Evolutionary conservation across 2,888 invertebrate species (phyloP), one percentile per base, ranked within the genome.

Genomic region (Trichacis sp.): DNA sequence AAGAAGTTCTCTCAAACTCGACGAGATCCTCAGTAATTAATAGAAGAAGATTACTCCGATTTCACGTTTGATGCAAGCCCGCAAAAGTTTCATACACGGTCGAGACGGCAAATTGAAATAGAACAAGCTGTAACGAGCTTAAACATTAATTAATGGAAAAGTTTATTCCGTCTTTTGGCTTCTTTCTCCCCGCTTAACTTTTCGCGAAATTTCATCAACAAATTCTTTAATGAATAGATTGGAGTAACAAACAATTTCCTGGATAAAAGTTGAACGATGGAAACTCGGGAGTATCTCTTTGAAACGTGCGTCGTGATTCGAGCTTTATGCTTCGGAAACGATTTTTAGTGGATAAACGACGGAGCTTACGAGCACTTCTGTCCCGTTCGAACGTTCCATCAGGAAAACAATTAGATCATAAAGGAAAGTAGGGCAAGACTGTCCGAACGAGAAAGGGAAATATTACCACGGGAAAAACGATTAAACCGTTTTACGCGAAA

Each of bases 361-460:
- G 46, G 46, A 38, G 36, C 15, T 33, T 51, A 24, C 33, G 43
- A 14, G 19, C 42, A 36, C 19, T 29, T 20, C 47, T 47, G 19
- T 52, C 18, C 43, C 45, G 43, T 19, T 24, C 45, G 42, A 52
- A 29, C 45, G 49, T 64, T 72, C 69, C 72, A 74, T 74, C 70
- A 71, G 63, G 60, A 61, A 67, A 72, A 71, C 72, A 74, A 75
- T 75, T 72, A 75, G 73, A 71, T 73, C 69, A 67, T 68, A 68
- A 64, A 50, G 67, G 68, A 70, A 73, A 71, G 69, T 71, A 68
- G 71, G 68, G 40, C 69, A 62, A 57, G 14, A 9, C 49, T 52
- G 48, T 33, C 33, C 47, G 52, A 9, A 50, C 36, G 36, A 36
- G 43, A 43, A 53, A 36, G 29, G 46, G 60, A 61, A 49, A 57